These are phyloP conservation scores for Pipistrellus pipistrellus DNA, from an alignment of 2,797 vertebrate species.

Conservation along the genomic window DNA sequence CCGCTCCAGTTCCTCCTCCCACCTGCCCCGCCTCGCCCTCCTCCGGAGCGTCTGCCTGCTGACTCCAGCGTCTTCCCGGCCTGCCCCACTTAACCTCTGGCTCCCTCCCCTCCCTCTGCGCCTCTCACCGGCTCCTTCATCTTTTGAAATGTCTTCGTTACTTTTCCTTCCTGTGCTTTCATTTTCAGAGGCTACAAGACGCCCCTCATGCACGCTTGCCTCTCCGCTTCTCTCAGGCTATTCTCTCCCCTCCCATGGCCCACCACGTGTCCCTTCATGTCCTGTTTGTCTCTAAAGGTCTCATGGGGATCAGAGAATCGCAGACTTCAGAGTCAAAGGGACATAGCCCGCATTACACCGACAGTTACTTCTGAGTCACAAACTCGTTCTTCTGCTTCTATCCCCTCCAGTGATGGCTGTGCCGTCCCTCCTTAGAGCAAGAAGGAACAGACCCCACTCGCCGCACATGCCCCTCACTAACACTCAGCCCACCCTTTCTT, in stretches of 20 bases:
- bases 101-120: background rate
- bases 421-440: background rate
- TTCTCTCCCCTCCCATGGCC: background rate
- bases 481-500: background rate
- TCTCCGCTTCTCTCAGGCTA: background rate
- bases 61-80: too few relatives aligned
- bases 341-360: background rate
- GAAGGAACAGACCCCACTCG: background rate
- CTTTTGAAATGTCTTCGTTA: background rate
- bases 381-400: background rate
- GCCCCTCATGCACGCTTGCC: background rate
- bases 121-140: background rate
- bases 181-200: background rate
- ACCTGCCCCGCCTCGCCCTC: rapidly evolving
- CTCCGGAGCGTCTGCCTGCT: background rate
- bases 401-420: background rate
- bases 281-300: background rate
- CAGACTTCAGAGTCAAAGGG: conserved; percentile 32
- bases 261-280: background rate
- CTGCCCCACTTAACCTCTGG: background rate
- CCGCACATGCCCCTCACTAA: rapidly evolving
- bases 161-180: background rate
- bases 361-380: conserved; percentile 34
- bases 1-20: background rate
- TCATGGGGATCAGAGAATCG: background rate